phyloP scores from a whole-genome alignment of 2,888 invertebrate genomes.

The Sphaerophoria taeniata region DNA sequence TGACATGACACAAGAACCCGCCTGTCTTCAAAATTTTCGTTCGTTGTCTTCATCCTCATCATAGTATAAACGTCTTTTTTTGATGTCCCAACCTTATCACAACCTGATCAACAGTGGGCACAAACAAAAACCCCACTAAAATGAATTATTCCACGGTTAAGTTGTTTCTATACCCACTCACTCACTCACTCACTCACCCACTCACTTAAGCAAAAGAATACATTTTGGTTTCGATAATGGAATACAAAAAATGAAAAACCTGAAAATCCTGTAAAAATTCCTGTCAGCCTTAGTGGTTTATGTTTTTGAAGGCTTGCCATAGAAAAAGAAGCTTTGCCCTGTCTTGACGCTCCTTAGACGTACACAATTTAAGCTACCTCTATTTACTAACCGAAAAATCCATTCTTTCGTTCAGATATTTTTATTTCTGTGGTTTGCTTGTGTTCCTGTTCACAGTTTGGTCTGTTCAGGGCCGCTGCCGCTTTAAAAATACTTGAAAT shows the following conservation, averaged over 20 bases:
- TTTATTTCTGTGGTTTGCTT: slow-evolving; percentile 51
- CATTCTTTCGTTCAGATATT: slow-evolving; percentile 43
- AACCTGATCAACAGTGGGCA: slow-evolving; percentile 39
- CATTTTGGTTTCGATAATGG: slow-evolving; percentile 66
- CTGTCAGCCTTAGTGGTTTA: slow-evolving; percentile 39
- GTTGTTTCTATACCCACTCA: slow-evolving; percentile 23
- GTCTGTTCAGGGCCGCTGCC: slow-evolving; percentile 4
- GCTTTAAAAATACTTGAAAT: slow-evolving; percentile 59
- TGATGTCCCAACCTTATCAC: slow-evolving; percentile 26
- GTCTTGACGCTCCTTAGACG: neutral
- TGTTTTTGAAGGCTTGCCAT: slow-evolving; percentile 26
- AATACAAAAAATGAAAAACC: slow-evolving; percentile 48
- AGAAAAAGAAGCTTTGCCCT: neutral
- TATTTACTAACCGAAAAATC: slow-evolving; percentile 38
- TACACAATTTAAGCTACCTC: neutral
- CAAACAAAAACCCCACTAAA: slow-evolving; percentile 5
- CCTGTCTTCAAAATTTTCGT: no score
- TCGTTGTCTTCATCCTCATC: neutral
- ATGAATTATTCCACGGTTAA: slow-evolving; percentile 39
- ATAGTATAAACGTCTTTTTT: neutral
- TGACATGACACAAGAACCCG: neutral
- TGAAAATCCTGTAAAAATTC: slow-evolving; percentile 14
- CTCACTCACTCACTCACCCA: slow-evolving; percentile 1
- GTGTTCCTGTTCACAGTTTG: no score
- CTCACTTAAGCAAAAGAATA: slow-evolving; percentile 47